phyloP scores from a whole-genome alignment of 2,797 vertebrate species.

The Pangasius mekongensis region DNA sequence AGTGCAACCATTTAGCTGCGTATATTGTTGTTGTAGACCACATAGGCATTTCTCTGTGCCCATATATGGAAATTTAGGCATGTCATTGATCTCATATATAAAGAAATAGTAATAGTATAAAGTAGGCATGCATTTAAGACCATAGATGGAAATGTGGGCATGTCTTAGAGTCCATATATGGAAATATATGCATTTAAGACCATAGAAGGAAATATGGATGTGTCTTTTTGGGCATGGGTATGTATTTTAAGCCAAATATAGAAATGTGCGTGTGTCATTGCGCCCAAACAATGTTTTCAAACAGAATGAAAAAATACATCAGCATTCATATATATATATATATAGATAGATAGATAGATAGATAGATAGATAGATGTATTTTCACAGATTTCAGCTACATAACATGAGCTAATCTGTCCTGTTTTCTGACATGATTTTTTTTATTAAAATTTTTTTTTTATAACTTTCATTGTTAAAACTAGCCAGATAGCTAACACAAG shows the following conservation, averaged over 20 bases:
- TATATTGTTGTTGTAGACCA: not conserved
- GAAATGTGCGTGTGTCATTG: not conserved
- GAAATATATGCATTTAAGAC: not conserved
- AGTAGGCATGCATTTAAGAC: not conserved
- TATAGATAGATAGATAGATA: no score
- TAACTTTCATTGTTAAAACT: not conserved
- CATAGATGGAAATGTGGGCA: not conserved
- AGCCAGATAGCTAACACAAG: not conserved
- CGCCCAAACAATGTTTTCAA: not conserved
- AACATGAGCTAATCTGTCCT: not conserved
- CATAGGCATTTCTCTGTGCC: not conserved
- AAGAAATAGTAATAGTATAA: not conserved
- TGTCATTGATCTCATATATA: not conserved
- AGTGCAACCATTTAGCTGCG: not conserved
- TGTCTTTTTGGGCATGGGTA: not conserved
- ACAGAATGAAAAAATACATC: not conserved
- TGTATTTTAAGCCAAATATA: not conserved
- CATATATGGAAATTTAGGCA: not conserved
- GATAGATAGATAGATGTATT: no score
- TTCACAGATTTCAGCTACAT: not conserved
- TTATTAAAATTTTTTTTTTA: not conserved
- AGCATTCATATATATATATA: no score
- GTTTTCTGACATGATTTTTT: not conserved
- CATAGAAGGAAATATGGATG: not conserved
- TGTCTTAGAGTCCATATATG: not conserved